A percentile compares a stretch with the other conserved stretches of the same genome.
phyloP scores from a whole-genome alignment of 2,888 invertebrate genomes.

The Aspidiotus rigidus region DNA sequence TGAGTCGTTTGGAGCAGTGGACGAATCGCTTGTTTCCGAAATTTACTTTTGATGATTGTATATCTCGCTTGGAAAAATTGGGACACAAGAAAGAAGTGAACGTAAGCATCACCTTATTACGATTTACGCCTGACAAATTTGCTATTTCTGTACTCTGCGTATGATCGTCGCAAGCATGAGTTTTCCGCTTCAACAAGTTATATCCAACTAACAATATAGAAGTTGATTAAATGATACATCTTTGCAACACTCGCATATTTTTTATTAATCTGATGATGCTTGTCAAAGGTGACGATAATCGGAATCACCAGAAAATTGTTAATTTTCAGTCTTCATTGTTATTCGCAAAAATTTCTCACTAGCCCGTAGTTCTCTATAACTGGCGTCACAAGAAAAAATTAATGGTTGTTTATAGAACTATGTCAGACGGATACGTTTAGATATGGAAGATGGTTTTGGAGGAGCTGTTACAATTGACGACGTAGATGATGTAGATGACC shows the following conservation, averaged over 20 bases:
- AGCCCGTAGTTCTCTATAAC: no score
- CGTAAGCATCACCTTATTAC: slow-evolving; percentile 45
- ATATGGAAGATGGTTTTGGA: slow-evolving; percentile 46
- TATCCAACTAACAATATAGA: background rate
- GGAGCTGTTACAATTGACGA: slow-evolving; percentile 46
- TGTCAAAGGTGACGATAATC: no score
- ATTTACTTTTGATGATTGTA: slow-evolving; percentile 75
- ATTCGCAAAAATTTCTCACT: no score
- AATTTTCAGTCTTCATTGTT: no score
- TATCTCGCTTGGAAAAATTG: slow-evolving; percentile 67
- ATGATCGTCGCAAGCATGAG: background rate
- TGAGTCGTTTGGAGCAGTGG: slow-evolving; percentile 86
- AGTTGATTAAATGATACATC: no score
- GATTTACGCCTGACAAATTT: background rate
- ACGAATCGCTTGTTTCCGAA: slow-evolving; percentile 84
- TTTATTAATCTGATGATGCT: no score
- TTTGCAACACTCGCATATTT: no score
- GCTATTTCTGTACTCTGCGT: background rate
- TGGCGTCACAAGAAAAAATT: no score
- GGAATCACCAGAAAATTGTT: no score
- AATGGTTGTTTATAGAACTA: slow-evolving; percentile 13
- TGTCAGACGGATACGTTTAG: slow-evolving; percentile 49
- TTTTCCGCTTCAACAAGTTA: background rate
- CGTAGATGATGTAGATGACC: slow-evolving; percentile 43
- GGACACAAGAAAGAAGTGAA: slow-evolving; percentile 72